Base-by-base conservation (phyloP, 2,888 invertebrate genomes). In the Tethea ocularis region DNA sequence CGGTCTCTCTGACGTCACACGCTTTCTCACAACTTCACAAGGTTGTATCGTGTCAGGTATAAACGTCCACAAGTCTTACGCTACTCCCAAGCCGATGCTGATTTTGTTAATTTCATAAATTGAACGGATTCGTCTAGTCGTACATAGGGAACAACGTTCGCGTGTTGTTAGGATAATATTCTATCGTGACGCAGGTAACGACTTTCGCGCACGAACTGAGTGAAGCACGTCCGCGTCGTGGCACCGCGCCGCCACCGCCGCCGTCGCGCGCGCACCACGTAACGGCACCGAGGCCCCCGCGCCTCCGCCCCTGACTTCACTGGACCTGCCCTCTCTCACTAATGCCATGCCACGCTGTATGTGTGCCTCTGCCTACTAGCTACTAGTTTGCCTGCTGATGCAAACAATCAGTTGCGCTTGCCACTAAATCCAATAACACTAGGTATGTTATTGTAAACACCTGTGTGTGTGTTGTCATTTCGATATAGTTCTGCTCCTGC, bases 131-230 rank as follows among this genome's bases (percentile, higher is more conserved):
- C 76, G 78, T 75, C 73, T 72, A 72, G 75, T 74, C 69, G 73
- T 74, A 74, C 64, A 70, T 69, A 81, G 75, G 79, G 72, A 81
- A 76, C 76, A 75, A 74, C 81, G 81, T 80, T 88, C 75, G 90
- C 89, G 86, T 89, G 46, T 10, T 46, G 88, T 86, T 80, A 84
- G 83, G 83, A 86, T 88, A n/a, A n/a, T n/a, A 87, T 86, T 83
- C 78, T 84, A 81, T 84, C 77, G 83, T 91, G 89, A 89, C 88
- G 88, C 86, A 87, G 86, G 88, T 90, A 91, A 88, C 87, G 88
- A 91, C 90, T 93, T 92, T 92, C 92, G 91, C 91, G 91, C 91
- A 91, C 89, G 90, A 89, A 91, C 90, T 92, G 93, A 91, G 88
- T 90, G 92, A 91, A 91, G 89, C 91, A 89, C 91, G 91, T 90